phyloP scores from a whole-genome alignment of 1,140 invertebrate genomes.

The Thalassaphorura encarpata region DNA sequence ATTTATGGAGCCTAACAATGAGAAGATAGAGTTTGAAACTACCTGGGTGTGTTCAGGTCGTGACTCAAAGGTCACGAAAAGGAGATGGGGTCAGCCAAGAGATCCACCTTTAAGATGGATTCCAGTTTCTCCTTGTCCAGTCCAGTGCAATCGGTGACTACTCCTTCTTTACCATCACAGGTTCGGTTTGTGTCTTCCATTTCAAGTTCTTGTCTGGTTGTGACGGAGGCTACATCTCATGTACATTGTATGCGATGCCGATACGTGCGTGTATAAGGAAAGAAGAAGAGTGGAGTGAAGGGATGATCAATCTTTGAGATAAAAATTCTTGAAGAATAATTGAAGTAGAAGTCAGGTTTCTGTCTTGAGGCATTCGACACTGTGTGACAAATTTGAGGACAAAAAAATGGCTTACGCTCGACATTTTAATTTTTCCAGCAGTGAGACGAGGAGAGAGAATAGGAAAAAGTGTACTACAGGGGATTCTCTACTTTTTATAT shows the following conservation, averaged over 20 bases:
- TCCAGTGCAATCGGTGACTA: background rate
- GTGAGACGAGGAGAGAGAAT: constrained; percentile 3
- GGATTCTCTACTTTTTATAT: no score
- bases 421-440: constrained; percentile 33
- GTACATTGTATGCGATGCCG: no score
- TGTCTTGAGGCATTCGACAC: constrained; percentile 14
- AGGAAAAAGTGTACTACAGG: background rate
- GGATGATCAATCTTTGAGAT: no score
- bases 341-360: background rate
- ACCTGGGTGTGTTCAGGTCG: constrained; percentile 22
- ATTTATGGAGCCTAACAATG: no score
- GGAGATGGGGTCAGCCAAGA: constrained; percentile 15
- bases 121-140: background rate
- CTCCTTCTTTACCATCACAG: background rate
- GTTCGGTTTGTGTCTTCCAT: background rate
- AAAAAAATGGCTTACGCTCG: constrained; percentile 15
- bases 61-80: constrained; percentile 25
- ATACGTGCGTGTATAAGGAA: no score
- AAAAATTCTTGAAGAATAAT: no score
- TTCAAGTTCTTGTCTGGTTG: no score
- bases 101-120: constrained; percentile 20
- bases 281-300: no score
- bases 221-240: no score
- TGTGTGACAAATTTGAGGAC: constrained; percentile 26
- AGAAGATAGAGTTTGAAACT: constrained; percentile 1